Evolutionary conservation across 2,113 vertebrate genomes (phyloP).

Genomic region (Sander vitreus): DNA sequence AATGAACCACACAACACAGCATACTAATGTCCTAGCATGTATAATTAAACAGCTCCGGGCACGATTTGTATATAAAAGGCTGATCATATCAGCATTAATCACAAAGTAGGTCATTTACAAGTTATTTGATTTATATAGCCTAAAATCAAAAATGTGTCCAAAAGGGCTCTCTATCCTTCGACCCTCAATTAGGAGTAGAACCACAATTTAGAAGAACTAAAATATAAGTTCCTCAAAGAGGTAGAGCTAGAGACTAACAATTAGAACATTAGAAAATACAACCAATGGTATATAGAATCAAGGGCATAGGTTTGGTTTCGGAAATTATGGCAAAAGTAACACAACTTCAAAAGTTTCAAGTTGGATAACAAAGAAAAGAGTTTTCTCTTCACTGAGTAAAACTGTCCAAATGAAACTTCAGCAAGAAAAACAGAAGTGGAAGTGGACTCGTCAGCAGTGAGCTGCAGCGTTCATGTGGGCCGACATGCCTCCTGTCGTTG

Average conservation of each 20-base stretch:
- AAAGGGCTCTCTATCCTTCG: neutral
- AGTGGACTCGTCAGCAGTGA: neutral
- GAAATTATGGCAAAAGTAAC: neutral
- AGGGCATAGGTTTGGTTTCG: neutral
- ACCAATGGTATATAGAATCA: neutral
- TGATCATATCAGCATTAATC: constrained; percentile 4
- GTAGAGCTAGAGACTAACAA: neutral
- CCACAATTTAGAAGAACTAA: neutral
- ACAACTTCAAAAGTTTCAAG: neutral
- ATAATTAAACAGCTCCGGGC: constrained; percentile 13
- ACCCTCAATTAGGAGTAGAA: neutral
- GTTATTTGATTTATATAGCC: neutral
- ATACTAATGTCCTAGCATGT: constrained; percentile 71
- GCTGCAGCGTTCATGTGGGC: neutral
- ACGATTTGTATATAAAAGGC: neutral
- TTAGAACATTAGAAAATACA: neutral
- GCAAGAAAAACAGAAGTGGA: neutral
- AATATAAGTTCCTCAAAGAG: neutral
- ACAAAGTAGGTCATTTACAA: neutral
- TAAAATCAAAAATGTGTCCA: neutral
- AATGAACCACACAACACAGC: constrained; percentile 42
- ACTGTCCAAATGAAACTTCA: neutral
- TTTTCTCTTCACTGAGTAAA: neutral
- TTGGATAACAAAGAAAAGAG: neutral
- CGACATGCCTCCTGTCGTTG: neutral